phyloP scores from a whole-genome alignment of 2,797 vertebrate species.

The Takifugu ocellatus region DNA sequence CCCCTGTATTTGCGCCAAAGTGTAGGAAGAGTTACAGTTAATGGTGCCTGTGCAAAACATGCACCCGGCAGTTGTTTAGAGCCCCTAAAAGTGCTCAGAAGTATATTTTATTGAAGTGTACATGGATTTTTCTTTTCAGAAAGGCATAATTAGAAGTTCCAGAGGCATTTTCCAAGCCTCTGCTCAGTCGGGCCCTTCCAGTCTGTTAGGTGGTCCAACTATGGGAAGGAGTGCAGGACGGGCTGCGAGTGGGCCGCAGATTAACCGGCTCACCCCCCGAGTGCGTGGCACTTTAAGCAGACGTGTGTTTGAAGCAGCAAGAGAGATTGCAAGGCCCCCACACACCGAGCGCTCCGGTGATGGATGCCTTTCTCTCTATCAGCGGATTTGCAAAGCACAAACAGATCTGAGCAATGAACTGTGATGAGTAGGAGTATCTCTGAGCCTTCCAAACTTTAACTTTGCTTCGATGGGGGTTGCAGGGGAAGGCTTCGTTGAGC shows the following conservation, averaged over 20 bases:
- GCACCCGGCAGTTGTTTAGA: conserved; percentile 49
- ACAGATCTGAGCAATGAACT: conserved; percentile 76
- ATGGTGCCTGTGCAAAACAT: conserved; percentile 53
- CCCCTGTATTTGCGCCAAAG: conserved; percentile 82
- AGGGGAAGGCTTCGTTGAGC: conserved; percentile 12
- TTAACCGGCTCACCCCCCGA: conserved; percentile 61
- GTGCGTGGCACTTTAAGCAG: conserved; percentile 64
- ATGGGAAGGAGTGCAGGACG: conserved; percentile 24
- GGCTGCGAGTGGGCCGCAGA: conserved; percentile 60
- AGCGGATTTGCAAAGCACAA: conserved; percentile 76
- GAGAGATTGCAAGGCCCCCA: conserved; percentile 62
- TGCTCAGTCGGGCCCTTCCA: conserved; percentile 18
- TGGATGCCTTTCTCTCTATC: conserved; percentile 76
- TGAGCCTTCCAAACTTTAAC: conserved; percentile 63
- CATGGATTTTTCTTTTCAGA: background rate
- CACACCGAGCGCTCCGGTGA: conserved; percentile 55
- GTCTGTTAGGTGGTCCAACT: conserved; percentile 38
- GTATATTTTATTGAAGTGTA: conserved; percentile 15
- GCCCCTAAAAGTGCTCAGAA: background rate
- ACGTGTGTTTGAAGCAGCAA: conserved; percentile 69
- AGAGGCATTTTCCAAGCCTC: conserved; percentile 4
- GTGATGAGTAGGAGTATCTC: conserved; percentile 71
- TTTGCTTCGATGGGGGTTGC: conserved; percentile 52
- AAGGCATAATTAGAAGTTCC: background rate
- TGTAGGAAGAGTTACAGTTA: conserved; percentile 71